Evolutionary conservation across 2,888 invertebrate genomes (phyloP).

Genomic region (Pycnomerus fuliginosus): DNA sequence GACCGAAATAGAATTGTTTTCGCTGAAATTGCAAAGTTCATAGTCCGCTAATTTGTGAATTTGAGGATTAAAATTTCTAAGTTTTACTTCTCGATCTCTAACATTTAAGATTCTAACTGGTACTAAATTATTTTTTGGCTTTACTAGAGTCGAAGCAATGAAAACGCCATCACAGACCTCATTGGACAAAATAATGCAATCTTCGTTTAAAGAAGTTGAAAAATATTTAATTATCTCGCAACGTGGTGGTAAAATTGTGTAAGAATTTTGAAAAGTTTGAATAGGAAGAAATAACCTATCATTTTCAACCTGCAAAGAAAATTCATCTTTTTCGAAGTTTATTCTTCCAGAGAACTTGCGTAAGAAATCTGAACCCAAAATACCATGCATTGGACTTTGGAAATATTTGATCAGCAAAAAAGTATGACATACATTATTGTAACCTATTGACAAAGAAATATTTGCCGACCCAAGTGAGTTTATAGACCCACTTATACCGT

Average conservation of each 20-base stretch:
- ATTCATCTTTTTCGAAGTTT: not conserved
- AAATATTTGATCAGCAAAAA: too few relatives aligned
- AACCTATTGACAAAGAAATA: not conserved
- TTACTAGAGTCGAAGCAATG: slow-evolving; percentile 3
- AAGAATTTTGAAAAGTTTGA: not conserved
- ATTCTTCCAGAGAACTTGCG: not conserved
- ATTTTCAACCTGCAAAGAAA: not conserved
- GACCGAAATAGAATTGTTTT: too few relatives aligned
- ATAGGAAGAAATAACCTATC: not conserved
- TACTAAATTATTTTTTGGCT: slow-evolving; percentile 11
- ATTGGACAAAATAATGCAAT: slow-evolving; percentile 8
- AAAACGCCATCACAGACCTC: slow-evolving; percentile 17
- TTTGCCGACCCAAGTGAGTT: not conserved
- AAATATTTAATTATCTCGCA: not conserved
- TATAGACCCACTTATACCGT: not conserved
- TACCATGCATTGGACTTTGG: not conserved
- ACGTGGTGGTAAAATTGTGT: not conserved
- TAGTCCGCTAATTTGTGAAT: too few relatives aligned
- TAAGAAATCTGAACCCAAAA: not conserved
- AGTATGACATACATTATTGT: too few relatives aligned
- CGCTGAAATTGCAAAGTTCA: too few relatives aligned
- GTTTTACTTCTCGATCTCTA: too few relatives aligned
- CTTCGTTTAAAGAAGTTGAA: too few relatives aligned
- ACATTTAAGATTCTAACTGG: slow-evolving; percentile 22
- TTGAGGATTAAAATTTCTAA: too few relatives aligned